phyloP scores from a whole-genome alignment of 2,113 vertebrate genomes.

The Poeciliopsis retropinna region DNA sequence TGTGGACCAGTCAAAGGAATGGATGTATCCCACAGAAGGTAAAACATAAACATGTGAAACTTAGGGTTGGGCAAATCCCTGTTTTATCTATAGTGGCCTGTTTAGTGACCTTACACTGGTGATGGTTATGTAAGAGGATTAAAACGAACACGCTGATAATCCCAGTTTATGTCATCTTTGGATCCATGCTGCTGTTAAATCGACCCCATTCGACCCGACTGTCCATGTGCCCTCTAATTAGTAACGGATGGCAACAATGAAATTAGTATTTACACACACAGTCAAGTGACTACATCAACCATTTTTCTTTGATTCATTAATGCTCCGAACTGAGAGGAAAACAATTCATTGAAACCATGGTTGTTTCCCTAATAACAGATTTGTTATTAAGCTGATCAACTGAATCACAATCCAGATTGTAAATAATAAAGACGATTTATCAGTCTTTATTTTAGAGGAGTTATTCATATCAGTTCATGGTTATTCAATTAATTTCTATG shows the following conservation, averaged over 20 bases:
- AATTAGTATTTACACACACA: slow-evolving; percentile 52
- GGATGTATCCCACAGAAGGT: no score
- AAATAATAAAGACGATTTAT: no score
- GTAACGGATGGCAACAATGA: slow-evolving; percentile 31
- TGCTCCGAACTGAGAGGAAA: slow-evolving; percentile 29
- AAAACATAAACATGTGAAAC: slow-evolving; percentile 1
- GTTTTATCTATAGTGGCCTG: background rate
- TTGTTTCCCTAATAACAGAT: background rate
- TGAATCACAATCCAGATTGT: no score
- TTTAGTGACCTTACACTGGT: background rate
- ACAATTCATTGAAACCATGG: slow-evolving; percentile 17
- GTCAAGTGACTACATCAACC: slow-evolving; percentile 35
- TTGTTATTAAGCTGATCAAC: no score
- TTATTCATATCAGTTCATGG: no score
- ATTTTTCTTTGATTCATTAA: slow-evolving; percentile 49
- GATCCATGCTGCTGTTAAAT: slow-evolving; percentile 48
- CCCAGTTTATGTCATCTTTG: slow-evolving; percentile 63
- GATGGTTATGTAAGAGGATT: slow-evolving; percentile 69
- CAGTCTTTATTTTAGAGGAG: no score
- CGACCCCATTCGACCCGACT: slow-evolving; percentile 24
- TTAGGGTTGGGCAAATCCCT: background rate
- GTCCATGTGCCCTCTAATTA: slow-evolving; percentile 41
- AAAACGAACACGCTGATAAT: slow-evolving; percentile 62
- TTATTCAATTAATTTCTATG: no score
- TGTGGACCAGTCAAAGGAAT: no score